Conservation (phyloP, 1,140 invertebrate genomes). For the Hirudo medicinalis region DNA sequence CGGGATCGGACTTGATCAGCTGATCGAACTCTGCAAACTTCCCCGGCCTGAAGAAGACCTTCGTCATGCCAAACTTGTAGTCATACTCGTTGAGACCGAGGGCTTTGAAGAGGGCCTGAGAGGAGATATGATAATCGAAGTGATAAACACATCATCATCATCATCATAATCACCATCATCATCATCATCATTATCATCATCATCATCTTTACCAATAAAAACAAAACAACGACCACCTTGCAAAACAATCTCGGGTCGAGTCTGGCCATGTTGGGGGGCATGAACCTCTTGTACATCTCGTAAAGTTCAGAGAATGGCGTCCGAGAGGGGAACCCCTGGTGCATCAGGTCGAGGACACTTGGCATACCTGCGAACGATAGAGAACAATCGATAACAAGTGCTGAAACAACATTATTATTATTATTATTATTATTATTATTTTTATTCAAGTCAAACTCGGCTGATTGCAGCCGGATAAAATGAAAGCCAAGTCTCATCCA, state of each 20-base stretch:
- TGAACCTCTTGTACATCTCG: conserved; percentile 69
- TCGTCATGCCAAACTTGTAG: conserved; percentile 89
- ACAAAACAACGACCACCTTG: conserved; percentile 46
- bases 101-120: conserved; percentile 74
- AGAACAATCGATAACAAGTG: neutral
- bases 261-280: conserved; percentile 66
- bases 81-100: conserved; percentile 80
- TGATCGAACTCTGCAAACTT: conserved; percentile 97
- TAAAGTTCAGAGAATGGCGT: conserved; percentile 75
- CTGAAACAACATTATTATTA: no score
- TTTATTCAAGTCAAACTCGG: no score
- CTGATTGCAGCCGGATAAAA: no score
- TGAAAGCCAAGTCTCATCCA: no score
- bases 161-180: no score
- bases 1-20: conserved; percentile 85
- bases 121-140: neutral
- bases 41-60: conserved; percentile 91
- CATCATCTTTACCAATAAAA: no score
- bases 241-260: conserved; percentile 81
- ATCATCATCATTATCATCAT: no score
- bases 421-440: no score
- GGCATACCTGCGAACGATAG: conserved; percentile 57
- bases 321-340: conserved; percentile 78
- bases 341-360: conserved; percentile 88
- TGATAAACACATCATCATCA: no score